phyloP scores from a whole-genome alignment of 2,113 vertebrate species.

The Clarias gariepinus region DNA sequence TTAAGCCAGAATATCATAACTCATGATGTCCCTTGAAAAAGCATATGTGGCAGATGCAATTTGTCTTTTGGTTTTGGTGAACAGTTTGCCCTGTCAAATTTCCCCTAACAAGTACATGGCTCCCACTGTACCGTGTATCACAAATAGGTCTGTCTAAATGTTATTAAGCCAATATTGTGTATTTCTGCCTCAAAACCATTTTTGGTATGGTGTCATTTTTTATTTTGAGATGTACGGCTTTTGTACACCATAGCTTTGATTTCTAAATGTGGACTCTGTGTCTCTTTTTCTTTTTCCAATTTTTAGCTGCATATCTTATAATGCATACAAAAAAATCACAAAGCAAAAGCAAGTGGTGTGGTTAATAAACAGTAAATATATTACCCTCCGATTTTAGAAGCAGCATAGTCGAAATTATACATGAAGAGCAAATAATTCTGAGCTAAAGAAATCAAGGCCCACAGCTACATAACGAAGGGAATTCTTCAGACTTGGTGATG shows the following conservation, averaged over 20 bases:
- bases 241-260: not conserved
- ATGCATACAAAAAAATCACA: not conserved
- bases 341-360: not conserved
- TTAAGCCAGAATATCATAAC: not conserved
- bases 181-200: not conserved
- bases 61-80: not conserved
- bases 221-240: not conserved
- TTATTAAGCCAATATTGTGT: not conserved
- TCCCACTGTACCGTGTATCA: not conserved
- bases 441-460: conserved; percentile 36
- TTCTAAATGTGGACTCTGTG: not conserved
- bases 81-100: not conserved
- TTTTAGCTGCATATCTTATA: not conserved
- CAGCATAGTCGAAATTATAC: not conserved
- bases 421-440: conserved; percentile 2
- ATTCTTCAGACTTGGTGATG: conserved; percentile 47
- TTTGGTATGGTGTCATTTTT: not conserved
- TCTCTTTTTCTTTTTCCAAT: not conserved
- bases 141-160: not conserved
- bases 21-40: not conserved
- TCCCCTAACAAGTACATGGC: not conserved
- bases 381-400: not conserved
- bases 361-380: conserved; percentile 8
- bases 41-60: not conserved
- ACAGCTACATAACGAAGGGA: conserved; percentile 35